Evolutionary conservation across 2,113 vertebrate species (phyloP), one percentile per base, ranked within the genome.

Genomic region (Chaetorhynchus papuensis): DNA sequence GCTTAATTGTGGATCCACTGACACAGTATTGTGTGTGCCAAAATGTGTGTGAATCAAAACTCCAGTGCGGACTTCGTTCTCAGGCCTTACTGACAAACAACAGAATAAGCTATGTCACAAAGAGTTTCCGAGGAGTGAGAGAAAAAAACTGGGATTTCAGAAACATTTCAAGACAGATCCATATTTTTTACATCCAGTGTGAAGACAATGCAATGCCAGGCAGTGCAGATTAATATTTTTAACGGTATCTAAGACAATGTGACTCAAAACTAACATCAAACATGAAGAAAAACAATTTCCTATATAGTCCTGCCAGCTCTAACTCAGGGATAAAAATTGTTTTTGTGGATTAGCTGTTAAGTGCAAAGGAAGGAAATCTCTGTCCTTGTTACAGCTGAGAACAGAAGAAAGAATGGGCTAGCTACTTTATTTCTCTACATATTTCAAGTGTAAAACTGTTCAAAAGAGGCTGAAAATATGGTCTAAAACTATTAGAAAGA

Each of bases 341-440:
- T 49, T 93, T 61, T 77, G 42, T 70, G 60, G 33, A 86, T 74
- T 71, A 83, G 15, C 19, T 87, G 23, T 35, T 82, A 81, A 80
- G 6, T 13, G 33, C 7, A 74, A 80, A 60, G 23, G 45, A 11
- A 70, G 11, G 3, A 80, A 53, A 33, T 61, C 66, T 86, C 24
- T 53, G 9, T 66, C 15, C 4, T 47, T 63, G 4, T 54, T 80
- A 47, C 11, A 71, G 11, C 4, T 0, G 0, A 69, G 20, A 75
- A 52, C 7, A 68, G n/a, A 66, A 89, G 33, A 5, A 66, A 27
- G 17, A 82, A 82, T 22, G 66, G 2, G 4, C 5, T 52, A 30
- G 4, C 37, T 63, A 41, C 13, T 59, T 74, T 69, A 30, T 35
- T 86, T 57, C 18, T 75, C 27, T n/a, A 11, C 5, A 59, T 60